phyloP scores from a whole-genome alignment of 2,113 vertebrate species.

The Hemicordylus capensis region DNA sequence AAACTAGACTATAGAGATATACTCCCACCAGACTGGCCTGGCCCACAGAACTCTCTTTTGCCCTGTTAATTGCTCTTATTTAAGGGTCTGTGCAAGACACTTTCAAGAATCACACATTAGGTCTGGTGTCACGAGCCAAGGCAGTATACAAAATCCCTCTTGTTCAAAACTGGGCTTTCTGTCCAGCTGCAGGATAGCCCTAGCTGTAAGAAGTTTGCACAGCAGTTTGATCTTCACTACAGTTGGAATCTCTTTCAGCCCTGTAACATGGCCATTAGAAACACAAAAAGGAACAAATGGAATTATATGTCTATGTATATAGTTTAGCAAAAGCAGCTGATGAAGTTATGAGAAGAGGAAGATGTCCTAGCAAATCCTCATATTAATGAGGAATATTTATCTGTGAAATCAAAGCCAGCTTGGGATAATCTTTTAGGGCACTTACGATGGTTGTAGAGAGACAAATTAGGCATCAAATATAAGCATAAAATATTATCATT shows the following conservation, averaged over 20 bases:
- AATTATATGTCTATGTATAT: conserved; percentile 33
- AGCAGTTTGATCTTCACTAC: background rate
- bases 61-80: background rate
- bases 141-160: conserved; percentile 12
- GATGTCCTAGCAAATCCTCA: background rate
- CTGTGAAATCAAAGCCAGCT: background rate
- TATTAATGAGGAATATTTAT: background rate
- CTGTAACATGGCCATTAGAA: background rate
- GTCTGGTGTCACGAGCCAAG: background rate
- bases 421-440: background rate
- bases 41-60: background rate
- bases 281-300: background rate
- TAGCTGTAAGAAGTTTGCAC: background rate
- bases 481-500: background rate
- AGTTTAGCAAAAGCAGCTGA: background rate
- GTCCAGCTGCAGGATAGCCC: rapidly evolving
- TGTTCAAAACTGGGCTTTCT: background rate
- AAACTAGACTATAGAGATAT: background rate
- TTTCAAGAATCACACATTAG: background rate
- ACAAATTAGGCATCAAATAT: background rate
- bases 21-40: background rate
- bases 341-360: background rate
- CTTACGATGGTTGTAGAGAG: background rate
- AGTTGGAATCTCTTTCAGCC: conserved; percentile 13
- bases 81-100: rapidly evolving